Evolutionary conservation across 2,113 vertebrate genomes (phyloP), one percentile per base, ranked within the genome.

Genomic region (Zingel zingel): DNA sequence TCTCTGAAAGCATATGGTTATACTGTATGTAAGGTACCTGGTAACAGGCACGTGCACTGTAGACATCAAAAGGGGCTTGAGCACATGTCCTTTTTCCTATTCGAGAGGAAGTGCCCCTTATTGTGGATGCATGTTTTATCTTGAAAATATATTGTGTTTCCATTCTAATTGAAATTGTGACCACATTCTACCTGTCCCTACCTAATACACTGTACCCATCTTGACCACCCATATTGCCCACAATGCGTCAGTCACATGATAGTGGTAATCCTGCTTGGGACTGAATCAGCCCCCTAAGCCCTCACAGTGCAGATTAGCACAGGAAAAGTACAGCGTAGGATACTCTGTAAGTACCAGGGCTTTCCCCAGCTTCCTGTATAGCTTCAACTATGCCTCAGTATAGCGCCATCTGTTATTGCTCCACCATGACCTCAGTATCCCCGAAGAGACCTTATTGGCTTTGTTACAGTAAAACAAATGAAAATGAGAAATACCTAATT

Each of bases 261-360:
- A 4, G 70, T 43, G 66, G 70, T 94, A 94, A 95, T 95, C 93
- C 91, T 86, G 78, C 79, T 89, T 84, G 92, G 79, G 80, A 88
- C 90, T 93, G 90, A 94, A 90, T 91, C 91, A 84, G 88, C 75
- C 85, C 85, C 85, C 94, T 93, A 94, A 94, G 3, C 86, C 87
- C 70, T 87, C 68, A 72, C 88, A 87, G 88, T 83, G 89, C 89
- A 94, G 92, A 93, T 94, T 94, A 94, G 90, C 86, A 82, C 54
- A 91, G 84, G 86, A 88, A 90, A 91, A 92, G 88, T 86, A 92
- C 88, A 89, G 88, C 82, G 86, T 84, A 83, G 86, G 87, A 90
- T 85, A 85, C 86, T 85, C 72, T 90, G 65, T 91, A 91, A 89
- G 88, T 64, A 82, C 74, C 5, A 56, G 81, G 89, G 86, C 85